Evolutionary conservation across 2,113 vertebrate genomes (phyloP), one percentile per base, ranked within the genome.

Genomic region (Sprattus sprattus): DNA sequence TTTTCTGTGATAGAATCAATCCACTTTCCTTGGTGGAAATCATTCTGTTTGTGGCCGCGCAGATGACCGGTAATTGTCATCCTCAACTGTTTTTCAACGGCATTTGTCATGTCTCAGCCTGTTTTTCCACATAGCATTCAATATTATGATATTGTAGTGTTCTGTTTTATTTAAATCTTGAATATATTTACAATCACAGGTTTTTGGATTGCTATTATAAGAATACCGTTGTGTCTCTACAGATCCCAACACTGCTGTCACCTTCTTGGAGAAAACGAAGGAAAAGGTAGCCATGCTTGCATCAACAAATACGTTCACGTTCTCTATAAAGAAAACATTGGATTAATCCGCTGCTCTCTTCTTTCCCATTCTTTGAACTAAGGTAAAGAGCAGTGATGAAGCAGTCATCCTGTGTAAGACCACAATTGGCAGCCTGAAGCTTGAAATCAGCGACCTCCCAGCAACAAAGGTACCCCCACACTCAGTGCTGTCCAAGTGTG

Each of bases 341-440:
- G 4, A 44, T 1, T 44, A 39, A 11, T 82, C 39, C n/a, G 13
- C 7, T 80, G 6, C 84, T 83, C 9, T 39, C 5, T 82, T 6
- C 9, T 20, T 45, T 22, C 25, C 1, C 28, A 25, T 7, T 44
- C 75, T 0, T 25, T 18, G 25, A 85, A 54, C 86, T 46, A 86
- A 99, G 98, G 98, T 99, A 50, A 99, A 99, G 90, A 97, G 96
- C 91, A 98, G 96, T 0, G 97, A 99, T 0, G 98, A 99, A 90
- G 98, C 98, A 0, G 96, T 98, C 83, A 99, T 99, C 85, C 92
- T 99, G 84, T 99, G 98, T 88, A 99, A 98, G 91, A 99, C 98
- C 0, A 95, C 97, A 0, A 98, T 99, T 0, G 98, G 98, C n/a
- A 96, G 95, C 0, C 94, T 99, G 0, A 99, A 99, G 85, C 92